Base-by-base conservation (phyloP, 37 sponge, comb jelly and placozoan species). In the Diacarnus erythraeanus region DNA sequence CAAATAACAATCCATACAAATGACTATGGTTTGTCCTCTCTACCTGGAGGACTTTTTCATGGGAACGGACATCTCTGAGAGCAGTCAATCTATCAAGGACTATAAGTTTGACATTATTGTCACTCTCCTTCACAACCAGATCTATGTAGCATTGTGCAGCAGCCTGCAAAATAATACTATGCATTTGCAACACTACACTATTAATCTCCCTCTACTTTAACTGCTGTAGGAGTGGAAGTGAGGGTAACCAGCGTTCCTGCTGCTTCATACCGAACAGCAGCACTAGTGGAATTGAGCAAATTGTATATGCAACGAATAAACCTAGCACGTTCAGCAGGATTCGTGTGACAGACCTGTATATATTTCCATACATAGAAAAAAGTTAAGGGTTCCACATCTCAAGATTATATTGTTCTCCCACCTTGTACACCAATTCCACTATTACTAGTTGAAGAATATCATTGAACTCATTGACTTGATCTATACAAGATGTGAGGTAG, bases 381-480 rank as follows among this genome's bases (percentile, higher is more conserved):
- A n/a, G n/a, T n/a, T n/a, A n/a, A n/a, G n/a, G n/a, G n/a, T n/a
- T n/a, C n/a, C n/a, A n/a, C n/a, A n/a, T n/a, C n/a, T n/a, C n/a
- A n/a, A n/a, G n/a, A n/a, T n/a, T n/a, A n/a, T n/a, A n/a, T n/a
- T n/a, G n/a, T n/a, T n/a, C 6, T 12, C 12, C 51, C 42, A 93
- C 99, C 89, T 99, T 99, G 89, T 99, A 99, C 30, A 99, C 93
- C 30, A 99, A 87, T 82, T 99, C 99, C 56, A 99, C 99, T 27
- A 99, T 96, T n/a, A 99, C 97, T 41, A 99, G 82, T 74, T 99
- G 99, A 38, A 99, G 91, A 20, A 99, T 99, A 69, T 99, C 99
- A 61, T 91, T 91, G 64, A 99, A 99, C 38, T 90, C 89, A 60
- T 86, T 76, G 22, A 99, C 95, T 80, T 96, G 95, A 64, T 99